Evolutionary conservation across 2,888 invertebrate genomes (phyloP), one percentile per base, ranked within the genome.

Genomic region (Eustalomyia histrio): DNA sequence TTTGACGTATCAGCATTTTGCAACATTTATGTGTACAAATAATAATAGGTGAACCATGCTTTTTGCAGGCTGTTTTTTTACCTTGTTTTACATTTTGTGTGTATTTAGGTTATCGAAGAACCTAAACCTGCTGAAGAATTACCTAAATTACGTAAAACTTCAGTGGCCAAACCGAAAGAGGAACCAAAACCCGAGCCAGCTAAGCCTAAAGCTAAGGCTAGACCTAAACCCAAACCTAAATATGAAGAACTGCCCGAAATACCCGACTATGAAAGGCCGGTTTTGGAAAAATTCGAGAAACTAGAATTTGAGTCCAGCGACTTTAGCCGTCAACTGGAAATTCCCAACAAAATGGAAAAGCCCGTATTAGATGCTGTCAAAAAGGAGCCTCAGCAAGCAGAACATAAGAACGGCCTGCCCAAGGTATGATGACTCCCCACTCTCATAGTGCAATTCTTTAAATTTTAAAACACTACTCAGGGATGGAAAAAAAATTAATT

Each of bases 201-300:
- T 14, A 89, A 87, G n/a, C 84, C 88, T 53, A 89, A 90, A 55
- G 35, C 84, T 0, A 90, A 90, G 71, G 81, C 85, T 6, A 90
- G 90, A 67, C 73, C 86, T 3, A 88, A 87, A 57, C 29, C 86
- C 0, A 86, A 88, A 55, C 67, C 86, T 0, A 93, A 93, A 90
- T 93, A 92, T 52, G 93, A 93, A 85, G 93, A 93, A 18, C 88
- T 93, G 33, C 93, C 93, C 3, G 93, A 93, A 90, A 91, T 93
- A 72, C 92, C 94, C 10, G 95, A 96, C 88, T 96, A 96, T 86
- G 95, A 95, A 39, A 92, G 95, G 84, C 94, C 95, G 2, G 94
- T 93, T 2, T 92, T 95, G 76, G 95, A 95, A 87, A 93, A 93
- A 89, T 95, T 93, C 85, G 94, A 94, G 88, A 92, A 92, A 83